A percentile compares a stretch with the other conserved stretches of the same genome.
Evolutionary conservation across 2,797 vertebrate species (phyloP).

Genomic region (Aselliscus stoliczkanus): DNA sequence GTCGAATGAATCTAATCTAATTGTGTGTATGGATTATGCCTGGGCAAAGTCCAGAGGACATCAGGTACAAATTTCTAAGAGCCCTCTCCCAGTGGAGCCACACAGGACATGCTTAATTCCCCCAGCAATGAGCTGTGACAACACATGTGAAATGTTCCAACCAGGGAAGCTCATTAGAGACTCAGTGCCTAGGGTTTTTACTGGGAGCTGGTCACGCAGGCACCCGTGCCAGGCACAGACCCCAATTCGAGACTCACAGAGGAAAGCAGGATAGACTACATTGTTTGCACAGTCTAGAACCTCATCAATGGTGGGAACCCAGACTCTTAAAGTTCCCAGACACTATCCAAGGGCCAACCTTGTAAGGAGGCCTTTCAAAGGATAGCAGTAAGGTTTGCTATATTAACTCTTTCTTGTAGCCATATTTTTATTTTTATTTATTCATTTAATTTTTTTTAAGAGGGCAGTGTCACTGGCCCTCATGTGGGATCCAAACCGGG

Average conservation of each 20-base stretch:
- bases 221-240: not conserved
- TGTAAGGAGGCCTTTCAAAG: not conserved
- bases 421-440: too few relatives aligned
- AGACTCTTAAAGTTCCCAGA: not conserved
- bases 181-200: not conserved
- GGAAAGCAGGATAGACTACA: not conserved
- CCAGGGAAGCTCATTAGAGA: not conserved
- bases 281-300: not conserved
- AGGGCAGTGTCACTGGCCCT: too few relatives aligned
- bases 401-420: not conserved
- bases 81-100: not conserved
- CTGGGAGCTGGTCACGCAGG: not conserved
- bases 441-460: too few relatives aligned
- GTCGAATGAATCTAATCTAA: not conserved
- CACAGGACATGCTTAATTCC: not conserved
- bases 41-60: not conserved
- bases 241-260: not conserved
- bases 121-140: not conserved
- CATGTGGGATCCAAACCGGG: too few relatives aligned
- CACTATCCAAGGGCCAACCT: not conserved
- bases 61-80: not conserved
- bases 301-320: not conserved
- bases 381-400: not conserved
- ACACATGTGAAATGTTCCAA: not conserved
- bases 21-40: not conserved